Conservation (phyloP, 1,140 invertebrate species). For the Bombyx mandarina region DNA sequence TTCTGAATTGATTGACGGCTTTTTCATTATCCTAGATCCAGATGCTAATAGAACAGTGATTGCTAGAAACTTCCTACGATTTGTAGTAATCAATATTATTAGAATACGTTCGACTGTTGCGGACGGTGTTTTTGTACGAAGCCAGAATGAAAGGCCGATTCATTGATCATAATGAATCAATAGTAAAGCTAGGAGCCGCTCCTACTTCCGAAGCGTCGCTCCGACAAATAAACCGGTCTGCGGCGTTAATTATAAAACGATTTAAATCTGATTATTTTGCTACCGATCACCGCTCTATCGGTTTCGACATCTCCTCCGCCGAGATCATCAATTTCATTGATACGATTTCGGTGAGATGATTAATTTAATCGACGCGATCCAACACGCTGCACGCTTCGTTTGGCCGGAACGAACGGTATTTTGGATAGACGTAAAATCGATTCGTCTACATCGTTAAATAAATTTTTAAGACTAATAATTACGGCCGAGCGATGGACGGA, state of each 20-base stretch:
- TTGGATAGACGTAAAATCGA: no score
- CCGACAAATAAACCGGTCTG: constrained; percentile 43
- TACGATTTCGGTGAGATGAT: constrained; percentile 34
- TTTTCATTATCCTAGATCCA: constrained; percentile 5
- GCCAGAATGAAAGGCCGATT: constrained; percentile 52
- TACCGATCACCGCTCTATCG: constrained; percentile 42
- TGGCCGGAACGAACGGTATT: no score
- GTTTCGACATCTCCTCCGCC: constrained; percentile 39
- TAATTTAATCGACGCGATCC: constrained; percentile 16
- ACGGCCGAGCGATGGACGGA: no score
- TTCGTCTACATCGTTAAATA: no score
- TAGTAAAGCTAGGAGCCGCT: constrained; percentile 30
- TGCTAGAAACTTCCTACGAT: constrained; percentile 22
- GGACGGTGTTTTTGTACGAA: constrained; percentile 7
- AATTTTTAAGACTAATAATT: no score
- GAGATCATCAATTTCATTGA: constrained; percentile 46
- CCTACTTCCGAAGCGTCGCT: constrained; percentile 44
- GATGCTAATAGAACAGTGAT: constrained; percentile 23
- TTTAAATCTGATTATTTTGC: constrained; percentile 56
- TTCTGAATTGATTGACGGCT: constrained; percentile 7
- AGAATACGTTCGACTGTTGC: constrained; percentile 11
- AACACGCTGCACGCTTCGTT: no score
- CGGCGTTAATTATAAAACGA: constrained; percentile 58
- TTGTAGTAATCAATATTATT: constrained; percentile 33
- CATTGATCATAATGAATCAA: constrained; percentile 62